phyloP scores from a whole-genome alignment of 2,113 vertebrate species.

The Daboia siamensis region DNA sequence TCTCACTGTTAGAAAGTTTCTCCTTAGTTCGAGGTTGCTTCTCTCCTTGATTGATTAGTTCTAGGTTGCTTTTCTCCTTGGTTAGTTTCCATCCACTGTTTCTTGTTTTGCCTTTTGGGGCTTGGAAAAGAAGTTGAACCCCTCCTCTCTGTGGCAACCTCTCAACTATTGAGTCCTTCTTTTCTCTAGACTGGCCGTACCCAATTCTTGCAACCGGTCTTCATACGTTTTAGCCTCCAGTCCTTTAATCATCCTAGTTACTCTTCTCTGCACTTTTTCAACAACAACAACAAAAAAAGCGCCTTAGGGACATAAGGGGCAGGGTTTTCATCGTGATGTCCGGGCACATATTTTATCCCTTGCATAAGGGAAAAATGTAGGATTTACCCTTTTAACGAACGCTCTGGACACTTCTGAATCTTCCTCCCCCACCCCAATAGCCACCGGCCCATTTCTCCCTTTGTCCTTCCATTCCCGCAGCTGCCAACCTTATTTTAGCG shows the following conservation, averaged over 20 bases:
- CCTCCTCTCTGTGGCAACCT: neutral
- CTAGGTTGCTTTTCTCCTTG: neutral
- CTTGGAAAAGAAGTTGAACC: neutral
- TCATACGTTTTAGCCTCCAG: neutral
- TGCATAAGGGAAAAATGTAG: neutral
- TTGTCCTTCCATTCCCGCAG: neutral
- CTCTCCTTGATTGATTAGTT: neutral
- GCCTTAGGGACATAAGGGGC: neutral
- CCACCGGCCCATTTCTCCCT: fast-evolving
- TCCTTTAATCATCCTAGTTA: neutral
- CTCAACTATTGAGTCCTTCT: neutral
- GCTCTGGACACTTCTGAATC: neutral
- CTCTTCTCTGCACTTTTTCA: neutral
- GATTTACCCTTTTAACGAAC: neutral
- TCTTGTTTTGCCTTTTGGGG: neutral
- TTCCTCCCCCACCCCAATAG: neutral
- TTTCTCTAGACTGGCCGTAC: neutral
- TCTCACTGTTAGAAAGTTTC: neutral
- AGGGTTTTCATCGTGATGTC: neutral
- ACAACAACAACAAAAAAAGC: no score
- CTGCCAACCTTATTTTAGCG: slow-evolving; percentile 10
- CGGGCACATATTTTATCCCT: neutral
- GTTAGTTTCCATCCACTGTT: neutral
- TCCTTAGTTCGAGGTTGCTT: neutral
- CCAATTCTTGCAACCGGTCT: neutral